Conservation (phyloP, 2,888 invertebrate genomes). For the Troglohyphantes excavatus region DNA sequence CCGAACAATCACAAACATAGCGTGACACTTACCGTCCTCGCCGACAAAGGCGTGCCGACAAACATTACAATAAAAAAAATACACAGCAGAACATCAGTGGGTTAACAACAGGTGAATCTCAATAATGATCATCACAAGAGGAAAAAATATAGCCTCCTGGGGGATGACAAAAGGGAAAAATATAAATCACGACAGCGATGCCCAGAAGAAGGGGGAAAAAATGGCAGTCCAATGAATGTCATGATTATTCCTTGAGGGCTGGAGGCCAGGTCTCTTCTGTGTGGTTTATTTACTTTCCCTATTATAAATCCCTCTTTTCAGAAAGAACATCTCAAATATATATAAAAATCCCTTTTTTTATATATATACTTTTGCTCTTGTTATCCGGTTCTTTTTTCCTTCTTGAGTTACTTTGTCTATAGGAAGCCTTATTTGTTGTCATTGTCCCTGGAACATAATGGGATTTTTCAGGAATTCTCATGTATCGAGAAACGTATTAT, state of each 20-base stretch:
- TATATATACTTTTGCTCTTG: no score
- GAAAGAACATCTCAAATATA: slow-evolving; percentile 5
- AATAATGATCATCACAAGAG: slow-evolving; percentile 43
- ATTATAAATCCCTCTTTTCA: slow-evolving; percentile 1
- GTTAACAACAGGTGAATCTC: slow-evolving; percentile 65
- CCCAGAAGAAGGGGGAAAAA: background rate
- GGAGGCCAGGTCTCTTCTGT: background rate
- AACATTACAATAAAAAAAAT: slow-evolving; percentile 19
- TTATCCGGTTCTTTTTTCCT: background rate
- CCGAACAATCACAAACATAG: background rate
- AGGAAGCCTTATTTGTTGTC: background rate
- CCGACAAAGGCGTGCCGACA: slow-evolving; percentile 73
- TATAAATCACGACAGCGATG: slow-evolving; percentile 12
- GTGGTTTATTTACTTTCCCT: slow-evolving; percentile 40
- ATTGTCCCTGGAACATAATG: no score
- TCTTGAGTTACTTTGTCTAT: no score
- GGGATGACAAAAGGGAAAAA: slow-evolving; percentile 18
- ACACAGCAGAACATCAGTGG: background rate
- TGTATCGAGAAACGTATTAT: no score
- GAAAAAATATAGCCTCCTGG: slow-evolving; percentile 8
- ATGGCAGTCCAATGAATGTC: slow-evolving; percentile 21
- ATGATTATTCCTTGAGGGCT: slow-evolving; percentile 17
- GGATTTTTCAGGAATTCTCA: no score
- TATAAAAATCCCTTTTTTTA: slow-evolving; percentile 25
- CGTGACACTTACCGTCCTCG: slow-evolving; percentile 54